These are phyloP conservation scores for Macaria liturata DNA, from an alignment of 2,888 invertebrate species.

Conservation along the genomic window DNA sequence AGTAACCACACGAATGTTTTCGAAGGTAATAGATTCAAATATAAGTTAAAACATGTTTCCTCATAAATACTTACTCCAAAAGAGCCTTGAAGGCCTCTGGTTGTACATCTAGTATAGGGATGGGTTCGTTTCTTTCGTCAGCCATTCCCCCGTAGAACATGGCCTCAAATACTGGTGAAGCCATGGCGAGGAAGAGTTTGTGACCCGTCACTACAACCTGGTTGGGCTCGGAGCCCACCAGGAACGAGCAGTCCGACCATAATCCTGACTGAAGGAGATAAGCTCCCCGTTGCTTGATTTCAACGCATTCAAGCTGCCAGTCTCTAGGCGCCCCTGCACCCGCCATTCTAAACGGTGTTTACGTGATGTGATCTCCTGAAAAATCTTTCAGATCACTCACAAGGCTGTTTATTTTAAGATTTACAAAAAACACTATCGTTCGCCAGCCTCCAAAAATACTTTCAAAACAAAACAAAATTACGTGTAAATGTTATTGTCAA, in stretches of 20 bases:
- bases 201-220: constrained; percentile 90
- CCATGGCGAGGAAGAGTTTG: constrained; percentile 92
- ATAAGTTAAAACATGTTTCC: too few relatives aligned
- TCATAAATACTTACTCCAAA: constrained; percentile 83
- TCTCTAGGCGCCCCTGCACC: constrained; percentile 84
- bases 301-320: constrained; percentile 90
- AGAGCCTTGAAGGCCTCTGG: constrained; percentile 93
- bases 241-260: constrained; percentile 93
- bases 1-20: too few relatives aligned
- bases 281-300: constrained; percentile 88
- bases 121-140: constrained; percentile 87
- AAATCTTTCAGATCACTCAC: too few relatives aligned
- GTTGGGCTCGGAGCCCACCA: constrained; percentile 90
- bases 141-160: constrained; percentile 95
- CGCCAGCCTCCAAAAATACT: too few relatives aligned
- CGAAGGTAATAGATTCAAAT: not conserved
- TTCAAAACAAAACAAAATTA: too few relatives aligned
- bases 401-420: too few relatives aligned
- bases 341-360: too few relatives aligned
- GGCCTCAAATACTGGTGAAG: constrained; percentile 93
- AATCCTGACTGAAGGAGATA: constrained; percentile 90
- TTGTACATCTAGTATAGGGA: constrained; percentile 92
- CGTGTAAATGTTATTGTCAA: too few relatives aligned
- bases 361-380: too few relatives aligned
- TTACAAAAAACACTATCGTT: too few relatives aligned